Base-by-base conservation (phyloP, 2,113 vertebrate species). In the Oreochromis aureus region DNA sequence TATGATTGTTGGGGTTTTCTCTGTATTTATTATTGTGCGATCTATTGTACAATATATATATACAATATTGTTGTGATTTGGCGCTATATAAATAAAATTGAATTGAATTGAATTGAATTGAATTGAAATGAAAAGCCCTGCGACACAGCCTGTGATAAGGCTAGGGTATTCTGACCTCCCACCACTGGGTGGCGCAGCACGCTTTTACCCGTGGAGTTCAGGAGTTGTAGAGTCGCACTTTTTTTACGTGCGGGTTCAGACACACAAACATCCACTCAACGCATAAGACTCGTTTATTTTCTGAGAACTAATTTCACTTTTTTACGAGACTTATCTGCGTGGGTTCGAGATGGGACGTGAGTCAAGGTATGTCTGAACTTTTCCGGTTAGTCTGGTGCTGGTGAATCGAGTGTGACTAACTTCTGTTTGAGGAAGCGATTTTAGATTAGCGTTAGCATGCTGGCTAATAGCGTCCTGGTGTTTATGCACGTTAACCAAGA, bases 321-420 rank as follows among this genome's bases (percentile, higher is more conserved):
- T 71, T 79, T 15, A 13, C 10, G 9, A 34, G n/a, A 39, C 2
- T 3, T 13, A 59, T 9, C 78, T 80, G 22, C 0, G 34, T 66
- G 10, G 5, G 41, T 0, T 30, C 51, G 8, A 7, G 30, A 96
- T 97, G 96, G 96, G 96, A 15, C 95, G 96, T 1, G 96, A 97
- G 81, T 97, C 96, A 7, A 95, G 96, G 96, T 96, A 89, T 69
- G 91, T 81, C 2, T 10, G 19, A 11, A 51, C 24, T 16, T 48
- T 54, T 27, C 1, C 0, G 0, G 22, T 6, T 8, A 24, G 13
- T 78, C 36, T 36, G 1, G 4, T 44, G 12, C 4, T 1, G 2
- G n/a, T 41, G 10, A 59, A 80, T 63, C 6, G 7, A 2, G 6
- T 24, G 30, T 58, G 16, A 36, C n/a, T 53, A 1, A 32, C 12